These are phyloP conservation scores for Pogonognathellus flavescens DNA, from an alignment of 1,140 invertebrate genomes.

Conservation along the genomic window DNA sequence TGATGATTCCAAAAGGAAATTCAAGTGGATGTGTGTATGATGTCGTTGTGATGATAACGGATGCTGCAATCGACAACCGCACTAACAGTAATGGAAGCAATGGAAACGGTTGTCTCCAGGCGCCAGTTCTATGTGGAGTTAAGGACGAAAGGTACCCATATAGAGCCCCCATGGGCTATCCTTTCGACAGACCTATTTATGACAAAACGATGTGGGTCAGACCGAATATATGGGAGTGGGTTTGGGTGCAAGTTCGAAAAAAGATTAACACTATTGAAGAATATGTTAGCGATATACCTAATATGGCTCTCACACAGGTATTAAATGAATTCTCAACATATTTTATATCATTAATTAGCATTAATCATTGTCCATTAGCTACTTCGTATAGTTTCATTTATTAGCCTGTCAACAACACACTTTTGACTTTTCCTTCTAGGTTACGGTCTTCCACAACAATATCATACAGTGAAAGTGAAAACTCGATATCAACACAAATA, in stretches of 20 bases:
- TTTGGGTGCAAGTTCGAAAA: not conserved
- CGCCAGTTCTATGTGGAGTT: not conserved
- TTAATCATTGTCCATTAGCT: no score
- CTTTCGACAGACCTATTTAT: not conserved
- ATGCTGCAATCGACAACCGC: slow-evolving; percentile 17
- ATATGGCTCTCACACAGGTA: not conserved
- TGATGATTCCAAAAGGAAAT: slow-evolving; percentile 67
- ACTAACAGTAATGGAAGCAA: not conserved
- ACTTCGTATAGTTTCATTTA: no score
- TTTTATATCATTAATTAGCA: no score
- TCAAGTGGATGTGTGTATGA: slow-evolving; percentile 66
- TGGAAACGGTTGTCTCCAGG: not conserved
- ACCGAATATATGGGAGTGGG: slow-evolving; percentile 1
- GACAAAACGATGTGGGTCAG: not conserved
- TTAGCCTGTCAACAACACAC: no score
- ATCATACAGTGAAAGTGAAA: no score
- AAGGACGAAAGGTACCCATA: not conserved
- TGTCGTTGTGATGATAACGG: slow-evolving; percentile 67
- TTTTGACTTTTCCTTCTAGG: not conserved
- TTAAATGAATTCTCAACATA: not conserved
- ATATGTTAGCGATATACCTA: not conserved
- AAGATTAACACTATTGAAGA: not conserved
- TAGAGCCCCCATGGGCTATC: not conserved
- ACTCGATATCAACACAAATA: no score
- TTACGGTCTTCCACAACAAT: not conserved